Conservation (phyloP, 2,113 vertebrate genomes). For the Clupea harengus region DNA sequence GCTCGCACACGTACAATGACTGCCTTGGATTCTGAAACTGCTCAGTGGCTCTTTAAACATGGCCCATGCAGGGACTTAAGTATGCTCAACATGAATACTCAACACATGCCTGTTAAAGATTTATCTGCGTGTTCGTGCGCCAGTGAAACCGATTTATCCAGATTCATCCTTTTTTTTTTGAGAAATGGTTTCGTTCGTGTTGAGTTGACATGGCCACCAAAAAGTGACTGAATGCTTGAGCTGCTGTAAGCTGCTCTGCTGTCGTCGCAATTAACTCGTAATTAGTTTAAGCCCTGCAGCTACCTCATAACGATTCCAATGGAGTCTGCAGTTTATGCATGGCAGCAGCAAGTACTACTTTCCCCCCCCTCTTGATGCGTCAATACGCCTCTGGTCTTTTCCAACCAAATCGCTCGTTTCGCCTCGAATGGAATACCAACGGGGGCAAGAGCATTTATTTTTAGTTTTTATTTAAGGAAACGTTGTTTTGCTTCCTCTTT, state of each 20-base stretch:
- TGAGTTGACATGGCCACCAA: background rate
- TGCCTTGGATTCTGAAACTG: background rate
- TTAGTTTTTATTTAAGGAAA: slow-evolving; percentile 14
- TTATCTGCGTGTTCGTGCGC: too few relatives aligned
- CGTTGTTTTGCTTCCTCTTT: slow-evolving; percentile 3
- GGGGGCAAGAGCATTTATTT: background rate
- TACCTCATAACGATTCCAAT: background rate
- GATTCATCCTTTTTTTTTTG: too few relatives aligned
- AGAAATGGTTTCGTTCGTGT: too few relatives aligned
- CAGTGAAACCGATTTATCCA: too few relatives aligned
- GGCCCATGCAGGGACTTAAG: background rate
- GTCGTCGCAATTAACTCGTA: background rate
- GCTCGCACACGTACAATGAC: slow-evolving; percentile 32
- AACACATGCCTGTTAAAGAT: too few relatives aligned
- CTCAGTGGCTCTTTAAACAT: background rate
- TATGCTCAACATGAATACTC: too few relatives aligned
- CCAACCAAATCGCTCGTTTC: background rate
- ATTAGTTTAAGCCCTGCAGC: background rate
- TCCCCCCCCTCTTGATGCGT: background rate
- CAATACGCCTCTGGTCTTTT: background rate
- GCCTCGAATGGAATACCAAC: background rate
- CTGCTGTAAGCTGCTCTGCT: background rate
- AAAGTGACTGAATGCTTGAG: background rate
- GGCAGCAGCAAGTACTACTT: background rate
- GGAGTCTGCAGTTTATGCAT: background rate